Base-by-base conservation (phyloP, 2,888 invertebrate species). In the Emmelina monodactyla region DNA sequence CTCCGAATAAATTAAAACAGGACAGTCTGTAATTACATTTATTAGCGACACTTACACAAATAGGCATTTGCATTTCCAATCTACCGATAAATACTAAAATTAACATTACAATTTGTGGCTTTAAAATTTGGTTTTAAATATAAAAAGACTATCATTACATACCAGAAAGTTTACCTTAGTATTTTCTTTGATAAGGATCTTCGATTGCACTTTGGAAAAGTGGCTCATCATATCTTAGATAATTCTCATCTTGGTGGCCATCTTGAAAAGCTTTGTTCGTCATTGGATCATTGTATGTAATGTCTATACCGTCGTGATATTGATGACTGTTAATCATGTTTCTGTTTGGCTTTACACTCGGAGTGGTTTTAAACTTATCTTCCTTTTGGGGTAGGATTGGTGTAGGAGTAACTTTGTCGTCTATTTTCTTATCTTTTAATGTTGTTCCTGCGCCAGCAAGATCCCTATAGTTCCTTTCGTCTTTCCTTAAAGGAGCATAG, bases 241-340 rank as follows among this genome's bases (percentile, higher is more conserved):
- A 80, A 11, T 64, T 60, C 9, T 75, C 67, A 22, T 75, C 75
- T 12, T 63, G 58, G 41, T 76, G 56, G 7, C 66, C 51, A 30
- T 78, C 73, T 29, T 64, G 67, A 32, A 58, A 80, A 10, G 56
- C 45, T 39, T 78, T 80, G 30, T 72, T 71, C 0, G 52, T 39
- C 33, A 71, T 41, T 2, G 68, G 69, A 25, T 71, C 68, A 37
- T 58, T 67, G 37, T 66, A 71, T 15, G 50, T 57, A 1, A 43
- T 35, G 14, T 65, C 58, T 14, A 55, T 53, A 14, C 52, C 56
- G 10, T 73, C 75, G 28, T 78, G 76, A 25, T 79, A 79, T 47
- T 79, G 81, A 36, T 80, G 80, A 35, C 75, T 81, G 39, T 81
- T 80, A 22, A 80, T 62, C 33, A 62, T 46, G 41, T 72, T 73